phyloP scores from a whole-genome alignment of 2,113 vertebrate species.

The Vulpes ferrilata region DNA sequence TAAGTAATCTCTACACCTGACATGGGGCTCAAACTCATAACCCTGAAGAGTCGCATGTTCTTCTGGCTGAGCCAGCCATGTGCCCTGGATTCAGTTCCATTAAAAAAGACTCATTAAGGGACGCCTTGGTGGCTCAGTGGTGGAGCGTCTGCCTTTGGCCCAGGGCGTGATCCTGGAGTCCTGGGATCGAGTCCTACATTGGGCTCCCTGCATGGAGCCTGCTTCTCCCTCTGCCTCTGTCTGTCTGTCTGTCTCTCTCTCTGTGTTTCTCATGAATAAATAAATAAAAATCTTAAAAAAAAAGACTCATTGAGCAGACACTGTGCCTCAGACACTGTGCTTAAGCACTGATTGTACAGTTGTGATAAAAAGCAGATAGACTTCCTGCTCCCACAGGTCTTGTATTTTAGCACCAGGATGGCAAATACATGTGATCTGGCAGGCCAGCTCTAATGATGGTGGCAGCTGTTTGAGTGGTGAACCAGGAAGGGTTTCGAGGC shows the following conservation, averaged over 20 bases:
- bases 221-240: neutral
- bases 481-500: neutral
- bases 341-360: neutral
- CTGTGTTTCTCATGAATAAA: neutral
- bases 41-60: neutral
- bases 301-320: neutral
- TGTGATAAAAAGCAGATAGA: neutral
- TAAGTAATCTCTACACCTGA: neutral
- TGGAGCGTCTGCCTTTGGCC: neutral
- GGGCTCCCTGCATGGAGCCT: neutral
- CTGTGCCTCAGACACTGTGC: neutral
- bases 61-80: neutral
- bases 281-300: neutral
- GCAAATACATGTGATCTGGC: neutral
- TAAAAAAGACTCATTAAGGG: neutral
- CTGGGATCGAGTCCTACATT: neutral
- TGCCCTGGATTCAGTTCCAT: neutral
- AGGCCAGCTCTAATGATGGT: neutral
- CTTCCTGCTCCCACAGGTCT: neutral
- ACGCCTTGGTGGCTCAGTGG: neutral
- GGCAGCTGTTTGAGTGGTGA: neutral
- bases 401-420: neutral
- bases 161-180: neutral
- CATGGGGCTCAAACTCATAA: neutral
- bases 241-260: neutral